Evolutionary conservation across 2,797 vertebrate genomes (phyloP).

Genomic region (Phyllotis vaccarum): DNA sequence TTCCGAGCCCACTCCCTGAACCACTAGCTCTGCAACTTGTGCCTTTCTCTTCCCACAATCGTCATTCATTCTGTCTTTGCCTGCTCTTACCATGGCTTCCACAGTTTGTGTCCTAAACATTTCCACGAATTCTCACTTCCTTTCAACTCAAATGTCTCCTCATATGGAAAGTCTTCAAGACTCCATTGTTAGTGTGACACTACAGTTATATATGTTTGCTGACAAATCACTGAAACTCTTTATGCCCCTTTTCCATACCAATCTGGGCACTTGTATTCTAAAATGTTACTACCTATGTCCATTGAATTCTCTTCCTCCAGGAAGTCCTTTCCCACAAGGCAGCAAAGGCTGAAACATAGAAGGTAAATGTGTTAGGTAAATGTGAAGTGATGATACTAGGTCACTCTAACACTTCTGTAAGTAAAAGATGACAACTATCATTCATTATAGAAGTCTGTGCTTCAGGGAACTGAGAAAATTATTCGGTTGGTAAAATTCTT

Average conservation of each 20-base stretch:
- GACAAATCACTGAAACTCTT: not conserved
- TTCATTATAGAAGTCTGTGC: not conserved
- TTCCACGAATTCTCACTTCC: not conserved
- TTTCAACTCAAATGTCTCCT: not conserved
- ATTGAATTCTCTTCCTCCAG: not conserved
- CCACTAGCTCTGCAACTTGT: conserved; percentile 46
- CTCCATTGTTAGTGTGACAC: not conserved
- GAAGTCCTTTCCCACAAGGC: not conserved
- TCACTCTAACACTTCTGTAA: conserved; percentile 3
- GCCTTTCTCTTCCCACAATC: not conserved
- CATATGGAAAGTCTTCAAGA: not conserved
- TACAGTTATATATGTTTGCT: not conserved
- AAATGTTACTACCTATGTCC: not conserved
- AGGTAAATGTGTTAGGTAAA: not conserved
- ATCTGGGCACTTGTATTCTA: not conserved
- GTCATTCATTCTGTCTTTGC: conserved; percentile 32
- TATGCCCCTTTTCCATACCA: not conserved
- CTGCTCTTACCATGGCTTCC: not conserved
- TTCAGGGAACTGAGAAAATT: not conserved
- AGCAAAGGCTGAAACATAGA: not conserved
- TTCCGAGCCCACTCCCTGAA: conserved; percentile 69
- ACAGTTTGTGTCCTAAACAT: not conserved
- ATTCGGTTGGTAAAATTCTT: not conserved
- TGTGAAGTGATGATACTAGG: not conserved
- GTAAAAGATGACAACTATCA: not conserved